Evolutionary conservation across 1,140 invertebrate genomes (phyloP).

Genomic region (Papilio machaon): DNA sequence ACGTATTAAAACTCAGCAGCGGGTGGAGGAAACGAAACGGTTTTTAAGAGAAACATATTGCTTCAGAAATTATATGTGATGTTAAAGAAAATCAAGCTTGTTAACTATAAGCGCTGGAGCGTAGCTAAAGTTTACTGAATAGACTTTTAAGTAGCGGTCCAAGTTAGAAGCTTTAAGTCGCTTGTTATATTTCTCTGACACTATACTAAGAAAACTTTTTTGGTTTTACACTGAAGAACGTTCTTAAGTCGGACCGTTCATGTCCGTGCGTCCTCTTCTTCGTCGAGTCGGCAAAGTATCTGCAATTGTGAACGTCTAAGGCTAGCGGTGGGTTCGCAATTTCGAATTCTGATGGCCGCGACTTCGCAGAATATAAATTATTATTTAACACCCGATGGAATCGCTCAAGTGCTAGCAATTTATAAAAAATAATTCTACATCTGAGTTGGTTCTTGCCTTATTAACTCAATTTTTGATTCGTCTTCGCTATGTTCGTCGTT

Average conservation of each 20-base stretch:
- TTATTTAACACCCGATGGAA: too few species aligned
- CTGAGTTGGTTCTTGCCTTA: too few species aligned
- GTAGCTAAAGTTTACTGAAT: slow-evolving; percentile 56
- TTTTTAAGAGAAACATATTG: slow-evolving; percentile 36
- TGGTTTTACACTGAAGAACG: background rate
- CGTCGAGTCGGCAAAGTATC: too few species aligned
- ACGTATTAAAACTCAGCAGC: slow-evolving; percentile 25
- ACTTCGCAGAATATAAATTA: too few species aligned
- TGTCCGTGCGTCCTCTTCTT: too few species aligned
- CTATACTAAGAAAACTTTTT: background rate
- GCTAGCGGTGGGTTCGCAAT: too few species aligned
- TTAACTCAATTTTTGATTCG: too few species aligned
- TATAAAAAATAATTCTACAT: too few species aligned
- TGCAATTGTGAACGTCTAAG: too few species aligned
- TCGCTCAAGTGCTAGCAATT: too few species aligned
- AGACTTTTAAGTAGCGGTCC: slow-evolving; percentile 48
- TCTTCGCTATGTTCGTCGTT: background rate
- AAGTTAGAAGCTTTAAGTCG: slow-evolving; percentile 29
- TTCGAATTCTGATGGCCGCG: too few species aligned
- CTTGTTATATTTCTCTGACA: background rate
- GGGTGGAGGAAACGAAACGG: slow-evolving; percentile 9
- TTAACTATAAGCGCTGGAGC: slow-evolving; percentile 66
- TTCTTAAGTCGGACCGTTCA: background rate
- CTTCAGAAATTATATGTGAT: slow-evolving; percentile 48
- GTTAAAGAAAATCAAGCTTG: slow-evolving; percentile 64